Evolutionary conservation across 2,888 invertebrate genomes (phyloP), one percentile per base, ranked within the genome.

Genomic region (Tolmerus cingulatus): DNA sequence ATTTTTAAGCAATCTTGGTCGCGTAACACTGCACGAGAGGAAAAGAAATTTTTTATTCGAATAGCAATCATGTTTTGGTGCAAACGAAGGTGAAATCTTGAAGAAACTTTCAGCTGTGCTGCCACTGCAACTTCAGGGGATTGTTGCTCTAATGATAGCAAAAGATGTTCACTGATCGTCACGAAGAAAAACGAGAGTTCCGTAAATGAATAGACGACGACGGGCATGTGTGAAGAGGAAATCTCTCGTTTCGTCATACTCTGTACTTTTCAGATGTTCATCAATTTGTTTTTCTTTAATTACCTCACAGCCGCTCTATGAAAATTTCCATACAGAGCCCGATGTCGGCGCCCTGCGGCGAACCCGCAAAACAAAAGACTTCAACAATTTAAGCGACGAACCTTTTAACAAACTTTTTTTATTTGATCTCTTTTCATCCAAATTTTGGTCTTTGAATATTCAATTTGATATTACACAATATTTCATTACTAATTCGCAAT

Each of bases 51-150:
- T 82, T 78, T 23, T 27, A 37, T 82, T 34, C 46, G 74, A 46
- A 76, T 66, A 23, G 66, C 66, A 66, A 76, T 37, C 34, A 76
- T 57, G 34, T 82, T 66, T 57, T 43, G 30, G 57, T 86, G 23
- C n/a, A 66, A 86, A 40, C 57, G 86, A 86, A 79, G 86, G 86
- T 86, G 86, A 86, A 86, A 86, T 86, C 79, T 79, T 74, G 16
- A 55, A 86, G 43, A 78, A 86, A 86, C 78, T 76, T 86, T 76
- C 77, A 57, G 55, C 40, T 46, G 27, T 85, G 19, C 46, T 74
- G 74, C 27, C 30, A 66, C 66, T 27, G 27, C 23, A 23, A 12
- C 19, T 46, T 66, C 27, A 66, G 23, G 8, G 40, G 82, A 82
- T 55, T 51, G 40, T 34, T 19, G 66, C 66, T 66, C 66, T 66